Conservation (phyloP, 2,113 vertebrate genomes). For the Motacilla alba region DNA sequence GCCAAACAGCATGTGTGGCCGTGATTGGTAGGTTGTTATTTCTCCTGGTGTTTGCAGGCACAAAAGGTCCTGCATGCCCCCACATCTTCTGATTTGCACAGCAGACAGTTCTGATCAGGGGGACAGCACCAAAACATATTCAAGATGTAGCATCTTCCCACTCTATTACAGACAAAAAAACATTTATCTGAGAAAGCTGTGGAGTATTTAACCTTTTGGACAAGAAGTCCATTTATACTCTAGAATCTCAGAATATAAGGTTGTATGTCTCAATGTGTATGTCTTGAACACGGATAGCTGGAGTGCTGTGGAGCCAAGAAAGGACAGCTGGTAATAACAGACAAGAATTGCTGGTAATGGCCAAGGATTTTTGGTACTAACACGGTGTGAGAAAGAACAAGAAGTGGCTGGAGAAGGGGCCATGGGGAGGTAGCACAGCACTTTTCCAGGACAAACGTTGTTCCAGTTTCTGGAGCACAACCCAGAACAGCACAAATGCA, state of each 20-base stretch:
- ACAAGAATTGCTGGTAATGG: background rate
- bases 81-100: background rate
- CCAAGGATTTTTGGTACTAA: background rate
- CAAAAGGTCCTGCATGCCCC: background rate
- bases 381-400: background rate
- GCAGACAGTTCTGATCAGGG: background rate
- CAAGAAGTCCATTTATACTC: background rate
- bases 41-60: background rate
- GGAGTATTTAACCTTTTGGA: background rate
- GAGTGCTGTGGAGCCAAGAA: background rate
- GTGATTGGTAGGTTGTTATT: background rate
- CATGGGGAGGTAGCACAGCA: fast-evolving
- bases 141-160: background rate
- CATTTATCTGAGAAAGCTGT: background rate
- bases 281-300: fast-evolving
- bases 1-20: background rate
- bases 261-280: background rate
- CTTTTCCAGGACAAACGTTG: background rate
- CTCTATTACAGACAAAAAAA: background rate
- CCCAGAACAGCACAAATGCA: background rate
- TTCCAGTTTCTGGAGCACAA: background rate
- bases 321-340: background rate
- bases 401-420: background rate
- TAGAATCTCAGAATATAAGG: background rate
- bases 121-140: background rate